Conservation (phyloP, 2,888 invertebrate species). For the Drosophila diplacantha region DNA sequence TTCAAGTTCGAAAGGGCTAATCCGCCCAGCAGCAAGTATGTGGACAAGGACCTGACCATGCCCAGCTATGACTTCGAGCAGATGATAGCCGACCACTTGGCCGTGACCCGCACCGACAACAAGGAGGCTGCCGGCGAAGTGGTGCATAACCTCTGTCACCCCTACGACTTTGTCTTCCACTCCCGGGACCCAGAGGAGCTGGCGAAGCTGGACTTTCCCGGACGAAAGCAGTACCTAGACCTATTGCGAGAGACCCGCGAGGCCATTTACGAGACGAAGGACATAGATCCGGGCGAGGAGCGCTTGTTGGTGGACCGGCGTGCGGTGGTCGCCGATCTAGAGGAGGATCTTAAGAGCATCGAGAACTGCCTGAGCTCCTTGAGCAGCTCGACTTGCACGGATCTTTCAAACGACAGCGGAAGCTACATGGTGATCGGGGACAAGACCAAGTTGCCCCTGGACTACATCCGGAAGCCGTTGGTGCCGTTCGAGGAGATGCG, state of each 20-base stretch:
- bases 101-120: conserved; percentile 46
- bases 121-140: conserved; percentile 45
- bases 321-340: conserved; percentile 62
- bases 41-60: conserved; percentile 63
- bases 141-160: conserved; percentile 51
- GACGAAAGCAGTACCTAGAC: conserved; percentile 66
- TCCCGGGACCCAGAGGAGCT: conserved; percentile 63
- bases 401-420: conserved; percentile 76
- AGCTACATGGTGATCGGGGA: conserved; percentile 74
- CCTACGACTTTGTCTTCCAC: conserved; percentile 62
- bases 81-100: conserved; percentile 57
- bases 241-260: conserved; percentile 67
- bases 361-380: conserved; percentile 74
- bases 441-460: conserved; percentile 74
- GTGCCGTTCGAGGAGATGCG: conserved; percentile 76
- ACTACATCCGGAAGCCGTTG: conserved; percentile 75
- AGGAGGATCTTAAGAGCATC: conserved; percentile 75
- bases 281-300: conserved; percentile 52
- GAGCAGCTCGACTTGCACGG: conserved; percentile 76
- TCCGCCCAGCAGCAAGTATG: conserved; percentile 61
- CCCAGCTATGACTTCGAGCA: conserved; percentile 57
- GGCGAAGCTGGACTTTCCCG: conserved; percentile 66
- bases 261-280: conserved; percentile 56
- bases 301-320: conserved; percentile 61
- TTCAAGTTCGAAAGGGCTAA: conserved; percentile 64